A percentile compares a stretch with the other conserved stretches of the same genome.
Evolutionary conservation across 2,797 vertebrate species (phyloP).

Genomic region (Sebastes steindachneri): DNA sequence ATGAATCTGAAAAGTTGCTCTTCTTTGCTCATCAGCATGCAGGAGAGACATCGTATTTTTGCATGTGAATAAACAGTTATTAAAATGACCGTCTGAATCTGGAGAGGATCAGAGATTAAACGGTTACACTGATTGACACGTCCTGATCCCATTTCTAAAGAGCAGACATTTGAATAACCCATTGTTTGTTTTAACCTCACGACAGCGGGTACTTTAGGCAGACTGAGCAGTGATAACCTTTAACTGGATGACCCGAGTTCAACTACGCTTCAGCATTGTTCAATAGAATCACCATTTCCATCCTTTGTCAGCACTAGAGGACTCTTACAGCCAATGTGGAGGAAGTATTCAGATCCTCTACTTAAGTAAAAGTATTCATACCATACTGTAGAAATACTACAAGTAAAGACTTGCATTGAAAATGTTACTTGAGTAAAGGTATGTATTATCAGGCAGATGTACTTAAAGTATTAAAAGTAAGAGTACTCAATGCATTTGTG

Average conservation of each 20-base stretch:
- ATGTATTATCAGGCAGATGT: background rate
- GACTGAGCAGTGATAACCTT: conserved; percentile 15
- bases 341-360: background rate
- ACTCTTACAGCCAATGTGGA: background rate
- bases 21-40: conserved; percentile 53
- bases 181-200: conserved; percentile 30
- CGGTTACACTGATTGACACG: conserved; percentile 26
- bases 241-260: background rate
- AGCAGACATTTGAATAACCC: conserved; percentile 43
- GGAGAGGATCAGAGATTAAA: conserved; percentile 60
- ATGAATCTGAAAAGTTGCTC: conserved; percentile 42
- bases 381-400: background rate
- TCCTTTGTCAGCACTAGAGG: background rate
- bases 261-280: background rate
- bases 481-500: background rate
- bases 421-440: background rate
- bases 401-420: background rate
- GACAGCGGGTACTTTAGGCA: background rate
- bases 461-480: no score
- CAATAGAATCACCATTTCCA: no score
- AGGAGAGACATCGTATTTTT: conserved; percentile 20
- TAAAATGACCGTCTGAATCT: conserved; percentile 49
- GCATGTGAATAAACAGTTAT: conserved; percentile 67
- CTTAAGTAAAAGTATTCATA: no score
- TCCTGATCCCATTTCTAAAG: conserved; percentile 36